These are phyloP conservation scores for Autographa gamma DNA, from an alignment of 2,888 invertebrate species.

Conservation along the genomic window DNA sequence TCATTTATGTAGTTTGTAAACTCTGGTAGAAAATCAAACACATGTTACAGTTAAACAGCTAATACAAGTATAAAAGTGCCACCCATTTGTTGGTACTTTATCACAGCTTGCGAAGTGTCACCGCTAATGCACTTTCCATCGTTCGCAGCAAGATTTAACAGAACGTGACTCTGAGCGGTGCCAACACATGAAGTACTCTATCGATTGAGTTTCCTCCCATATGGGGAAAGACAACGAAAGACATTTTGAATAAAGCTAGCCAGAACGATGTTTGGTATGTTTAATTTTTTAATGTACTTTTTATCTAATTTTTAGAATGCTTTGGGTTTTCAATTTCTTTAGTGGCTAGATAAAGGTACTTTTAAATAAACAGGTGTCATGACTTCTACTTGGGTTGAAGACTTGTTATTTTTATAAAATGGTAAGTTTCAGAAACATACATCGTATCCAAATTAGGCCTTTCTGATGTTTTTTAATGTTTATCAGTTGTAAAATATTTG, in stretches of 20 bases:
- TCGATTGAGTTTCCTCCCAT: slow-evolving; percentile 21
- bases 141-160: slow-evolving; percentile 18
- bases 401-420: too few species aligned
- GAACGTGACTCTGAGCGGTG: slow-evolving; percentile 17
- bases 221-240: slow-evolving; percentile 2
- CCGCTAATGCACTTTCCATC: slow-evolving; percentile 38
- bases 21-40: not conserved
- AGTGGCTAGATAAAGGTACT: too few species aligned
- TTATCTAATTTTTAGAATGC: too few species aligned
- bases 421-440: too few species aligned
- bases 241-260: slow-evolving; percentile 3
- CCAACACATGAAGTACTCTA: slow-evolving; percentile 14
- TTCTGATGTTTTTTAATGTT: too few species aligned
- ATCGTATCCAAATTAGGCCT: too few species aligned
- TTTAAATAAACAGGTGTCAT: too few species aligned
- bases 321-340: too few species aligned
- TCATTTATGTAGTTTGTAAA: too few species aligned
- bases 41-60: too few species aligned
- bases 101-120: slow-evolving; percentile 24
- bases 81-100: slow-evolving; percentile 31
- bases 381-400: too few species aligned
- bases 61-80: slow-evolving; percentile 10
- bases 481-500: too few species aligned
- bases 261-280: not conserved
- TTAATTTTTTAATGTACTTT: not conserved